phyloP scores from a whole-genome alignment of 64 coral and sea anemone species.

The Actinia tenebrosa region DNA sequence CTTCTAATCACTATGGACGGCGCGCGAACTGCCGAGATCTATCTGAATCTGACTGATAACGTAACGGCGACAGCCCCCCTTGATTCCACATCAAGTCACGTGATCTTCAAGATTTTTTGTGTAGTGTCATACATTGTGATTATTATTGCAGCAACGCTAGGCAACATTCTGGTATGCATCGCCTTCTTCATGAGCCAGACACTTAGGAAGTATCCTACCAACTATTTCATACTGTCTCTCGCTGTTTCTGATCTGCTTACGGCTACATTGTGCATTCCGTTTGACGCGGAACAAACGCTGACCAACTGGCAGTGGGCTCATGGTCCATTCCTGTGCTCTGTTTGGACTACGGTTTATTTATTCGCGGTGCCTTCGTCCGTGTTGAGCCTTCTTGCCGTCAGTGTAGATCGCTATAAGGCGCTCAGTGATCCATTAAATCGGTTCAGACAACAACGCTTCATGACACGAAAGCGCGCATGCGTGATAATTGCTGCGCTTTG shows the following conservation, averaged over 20 bases:
- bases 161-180: conserved; percentile 35
- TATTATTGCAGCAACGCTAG: conserved; percentile 7
- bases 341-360: conserved; percentile 78
- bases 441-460: conserved; percentile 65
- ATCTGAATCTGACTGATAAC: background rate
- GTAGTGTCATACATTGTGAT: conserved; percentile 2
- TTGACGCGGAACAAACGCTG: conserved; percentile 73
- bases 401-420: conserved; percentile 78
- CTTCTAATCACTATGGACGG: background rate
- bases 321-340: conserved; percentile 41
- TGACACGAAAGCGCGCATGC: conserved; percentile 68
- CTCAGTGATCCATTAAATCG: conserved; percentile 71
- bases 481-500: conserved; percentile 46
- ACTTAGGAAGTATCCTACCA: conserved; percentile 34
- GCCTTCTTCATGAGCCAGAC: conserved; percentile 31
- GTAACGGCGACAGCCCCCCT: background rate
- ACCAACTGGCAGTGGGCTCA: conserved; percentile 51
- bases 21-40: background rate
- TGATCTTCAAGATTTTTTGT: background rate
- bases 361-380: conserved; percentile 77
- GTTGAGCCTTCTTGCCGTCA: conserved; percentile 78
- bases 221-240: conserved; percentile 55
- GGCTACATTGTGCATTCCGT: conserved; percentile 32
- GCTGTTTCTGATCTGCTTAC: conserved; percentile 47
- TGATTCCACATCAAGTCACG: background rate